These are phyloP conservation scores for Rhodeus uyekii DNA, from an alignment of 2,797 vertebrate genomes.

Conservation along the genomic window DNA sequence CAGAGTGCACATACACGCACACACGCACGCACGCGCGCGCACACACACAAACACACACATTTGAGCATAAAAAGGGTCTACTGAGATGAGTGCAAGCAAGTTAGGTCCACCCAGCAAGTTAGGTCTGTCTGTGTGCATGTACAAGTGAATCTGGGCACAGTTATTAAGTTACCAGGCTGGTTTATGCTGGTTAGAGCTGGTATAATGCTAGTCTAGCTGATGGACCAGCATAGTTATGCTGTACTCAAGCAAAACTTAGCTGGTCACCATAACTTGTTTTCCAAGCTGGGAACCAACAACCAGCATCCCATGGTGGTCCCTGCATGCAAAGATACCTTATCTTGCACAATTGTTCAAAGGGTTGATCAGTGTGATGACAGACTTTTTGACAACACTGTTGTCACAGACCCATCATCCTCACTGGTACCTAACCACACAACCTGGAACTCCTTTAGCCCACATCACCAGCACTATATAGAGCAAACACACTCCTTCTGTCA, in stretches of 20 bases:
- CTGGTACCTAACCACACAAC: background rate
- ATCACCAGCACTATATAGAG: background rate
- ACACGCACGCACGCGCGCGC: constrained; percentile 3
- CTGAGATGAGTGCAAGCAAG: constrained; percentile 12
- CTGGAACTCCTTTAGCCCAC: background rate
- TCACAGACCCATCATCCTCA: background rate
- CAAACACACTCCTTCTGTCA: background rate
- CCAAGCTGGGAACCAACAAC: background rate
- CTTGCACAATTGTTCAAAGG: background rate
- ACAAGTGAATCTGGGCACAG: background rate
- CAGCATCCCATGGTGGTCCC: background rate
- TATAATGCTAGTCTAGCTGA: no score
- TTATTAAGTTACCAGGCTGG: background rate
- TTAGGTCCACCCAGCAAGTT: no score
- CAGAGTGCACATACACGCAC: background rate
- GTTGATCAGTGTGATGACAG: background rate
- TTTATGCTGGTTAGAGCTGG: background rate
- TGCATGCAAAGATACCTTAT: background rate
- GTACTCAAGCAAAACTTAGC: background rate
- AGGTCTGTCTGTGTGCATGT: background rate
- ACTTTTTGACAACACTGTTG: background rate
- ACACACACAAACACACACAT: background rate
- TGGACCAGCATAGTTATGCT: background rate
- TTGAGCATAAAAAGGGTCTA: constrained; percentile 8
- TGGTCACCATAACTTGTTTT: background rate